phyloP scores from a whole-genome alignment of 2,113 vertebrate genomes.

The Donacobius atricapilla region DNA sequence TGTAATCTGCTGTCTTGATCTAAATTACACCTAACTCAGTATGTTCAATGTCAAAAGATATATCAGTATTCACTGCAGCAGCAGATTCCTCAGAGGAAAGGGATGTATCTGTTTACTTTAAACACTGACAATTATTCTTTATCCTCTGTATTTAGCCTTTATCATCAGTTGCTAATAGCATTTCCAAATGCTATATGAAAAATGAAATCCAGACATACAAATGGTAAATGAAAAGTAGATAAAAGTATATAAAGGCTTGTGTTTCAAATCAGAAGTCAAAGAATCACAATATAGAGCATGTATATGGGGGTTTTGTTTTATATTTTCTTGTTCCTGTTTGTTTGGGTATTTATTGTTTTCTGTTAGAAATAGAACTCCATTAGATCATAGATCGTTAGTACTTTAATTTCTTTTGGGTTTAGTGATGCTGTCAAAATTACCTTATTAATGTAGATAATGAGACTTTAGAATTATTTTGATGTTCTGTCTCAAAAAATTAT shows the following conservation, averaged over 20 bases:
- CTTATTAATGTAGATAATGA: background rate
- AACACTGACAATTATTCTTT: background rate
- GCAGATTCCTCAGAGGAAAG: background rate
- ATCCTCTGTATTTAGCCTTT: slow-evolving; percentile 22
- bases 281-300: background rate
- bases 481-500: background rate
- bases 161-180: background rate
- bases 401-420: background rate
- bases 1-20: slow-evolving; percentile 5
- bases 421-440: background rate
- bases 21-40: slow-evolving; percentile 20
- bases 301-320: background rate
- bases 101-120: background rate
- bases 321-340: background rate
- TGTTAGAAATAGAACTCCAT: background rate
- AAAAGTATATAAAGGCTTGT: background rate
- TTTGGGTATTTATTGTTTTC: background rate
- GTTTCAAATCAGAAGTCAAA: background rate
- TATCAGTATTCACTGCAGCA: background rate
- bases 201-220: background rate
- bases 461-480: background rate
- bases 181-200: background rate
- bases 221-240: background rate
- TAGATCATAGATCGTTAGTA: background rate
- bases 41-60: slow-evolving; percentile 13